These are phyloP conservation scores for Decapterus maruadsi DNA, from an alignment of 2,797 vertebrate species.

Conservation along the genomic window DNA sequence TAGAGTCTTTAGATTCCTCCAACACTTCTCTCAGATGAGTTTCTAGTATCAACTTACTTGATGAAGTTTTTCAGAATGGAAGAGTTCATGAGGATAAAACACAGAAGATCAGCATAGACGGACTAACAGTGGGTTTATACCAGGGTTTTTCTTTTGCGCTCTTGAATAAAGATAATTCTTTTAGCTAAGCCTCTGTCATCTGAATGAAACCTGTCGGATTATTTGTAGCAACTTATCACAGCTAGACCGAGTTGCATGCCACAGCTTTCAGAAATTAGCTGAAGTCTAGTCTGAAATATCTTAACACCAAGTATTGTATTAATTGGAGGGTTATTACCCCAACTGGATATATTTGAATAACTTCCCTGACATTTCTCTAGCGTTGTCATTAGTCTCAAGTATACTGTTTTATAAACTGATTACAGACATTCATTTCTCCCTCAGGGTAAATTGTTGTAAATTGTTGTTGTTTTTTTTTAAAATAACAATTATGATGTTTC, in stretches of 20 bases:
- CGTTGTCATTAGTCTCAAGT: neutral
- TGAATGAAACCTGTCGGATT: constrained; percentile 37
- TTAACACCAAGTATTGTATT: neutral
- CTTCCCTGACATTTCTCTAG: neutral
- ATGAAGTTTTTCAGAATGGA: neutral
- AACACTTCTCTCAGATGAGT: constrained; percentile 38
- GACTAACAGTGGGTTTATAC: constrained; percentile 3
- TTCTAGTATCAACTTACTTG: constrained; percentile 7
- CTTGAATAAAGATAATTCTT: constrained; percentile 17
- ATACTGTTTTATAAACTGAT: neutral
- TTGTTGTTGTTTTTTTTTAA: too few relatives aligned
- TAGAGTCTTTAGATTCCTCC: too few relatives aligned
- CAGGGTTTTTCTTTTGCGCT: constrained; percentile 12
- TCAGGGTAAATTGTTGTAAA: neutral
- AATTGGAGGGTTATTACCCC: neutral
- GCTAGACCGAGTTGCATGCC: neutral
- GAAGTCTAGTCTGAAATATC: constrained; percentile 2
- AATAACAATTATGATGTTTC: neutral
- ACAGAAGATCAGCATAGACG: neutral
- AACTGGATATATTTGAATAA: neutral
- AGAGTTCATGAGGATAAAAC: neutral
- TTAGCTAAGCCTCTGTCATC: constrained; percentile 26
- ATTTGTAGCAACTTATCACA: constrained; percentile 25
- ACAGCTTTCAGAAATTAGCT: constrained; percentile 1
- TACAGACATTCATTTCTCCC: neutral